These are phyloP conservation scores for Vombatus ursinus DNA, from an alignment of 2,113 vertebrate genomes.

Conservation along the genomic window DNA sequence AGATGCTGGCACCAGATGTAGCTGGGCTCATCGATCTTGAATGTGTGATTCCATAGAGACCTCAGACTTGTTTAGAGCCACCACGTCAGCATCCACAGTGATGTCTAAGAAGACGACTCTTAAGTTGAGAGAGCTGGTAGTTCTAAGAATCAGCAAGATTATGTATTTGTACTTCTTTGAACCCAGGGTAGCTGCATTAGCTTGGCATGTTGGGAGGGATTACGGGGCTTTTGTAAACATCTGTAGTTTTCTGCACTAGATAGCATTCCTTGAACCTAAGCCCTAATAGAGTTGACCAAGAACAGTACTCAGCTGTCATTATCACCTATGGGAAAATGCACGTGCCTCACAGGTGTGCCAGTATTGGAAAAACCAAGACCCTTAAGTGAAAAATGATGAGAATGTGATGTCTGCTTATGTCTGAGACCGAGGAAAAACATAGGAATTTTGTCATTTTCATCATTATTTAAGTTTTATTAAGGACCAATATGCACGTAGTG, in stretches of 20 bases:
- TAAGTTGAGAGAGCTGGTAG: neutral
- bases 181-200: neutral
- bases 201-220: neutral
- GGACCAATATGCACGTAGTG: neutral
- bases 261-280: neutral
- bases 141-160: neutral
- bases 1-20: neutral
- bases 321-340: conserved; percentile 26
- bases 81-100: neutral
- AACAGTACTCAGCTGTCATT: neutral
- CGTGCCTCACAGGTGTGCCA: neutral
- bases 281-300: neutral
- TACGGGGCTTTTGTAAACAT: neutral
- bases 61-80: too few species aligned
- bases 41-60: too few species aligned
- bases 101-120: neutral
- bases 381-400: conserved; percentile 13
- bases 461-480: conserved; percentile 9
- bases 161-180: neutral
- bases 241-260: neutral
- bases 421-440: conserved; percentile 25
- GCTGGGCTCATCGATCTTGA: neutral
- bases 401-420: conserved; percentile 1
- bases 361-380: conserved; percentile 15
- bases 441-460: neutral